A percentile compares a stretch with the other conserved stretches of the same genome.
phyloP scores from a whole-genome alignment of 2,888 invertebrate genomes.

The Ectemnius cavifrons region DNA sequence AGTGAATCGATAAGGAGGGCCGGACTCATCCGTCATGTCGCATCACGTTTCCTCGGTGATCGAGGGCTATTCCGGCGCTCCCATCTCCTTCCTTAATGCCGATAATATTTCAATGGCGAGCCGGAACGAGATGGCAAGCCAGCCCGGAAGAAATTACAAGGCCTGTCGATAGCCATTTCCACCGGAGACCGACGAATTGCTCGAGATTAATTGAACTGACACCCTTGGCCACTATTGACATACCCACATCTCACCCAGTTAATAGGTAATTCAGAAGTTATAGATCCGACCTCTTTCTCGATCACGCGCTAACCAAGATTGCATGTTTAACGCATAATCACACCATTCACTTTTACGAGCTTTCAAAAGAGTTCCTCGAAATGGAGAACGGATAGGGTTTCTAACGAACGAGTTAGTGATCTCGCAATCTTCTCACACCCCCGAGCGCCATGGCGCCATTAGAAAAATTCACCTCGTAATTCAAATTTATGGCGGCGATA shows the following conservation, averaged over 20 bases:
- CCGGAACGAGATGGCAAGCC: conserved; percentile 25
- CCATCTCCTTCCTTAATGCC: conserved; percentile 44
- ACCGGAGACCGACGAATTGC: conserved; percentile 40
- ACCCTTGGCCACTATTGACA: conserved; percentile 17
- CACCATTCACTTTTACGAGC: too few species aligned
- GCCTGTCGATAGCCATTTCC: conserved; percentile 45
- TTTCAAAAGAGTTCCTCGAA: too few species aligned
- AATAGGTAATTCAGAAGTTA: too few species aligned
- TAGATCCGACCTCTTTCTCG: too few species aligned
- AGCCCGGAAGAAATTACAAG: conserved; percentile 44
- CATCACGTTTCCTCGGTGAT: conserved; percentile 50
- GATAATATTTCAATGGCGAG: conserved; percentile 54
- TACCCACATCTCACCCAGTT: too few species aligned
- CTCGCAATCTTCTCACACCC: too few species aligned
- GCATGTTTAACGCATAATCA: too few species aligned
- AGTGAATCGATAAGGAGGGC: conserved; percentile 39
- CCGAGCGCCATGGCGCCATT: too few species aligned
- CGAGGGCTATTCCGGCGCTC: conserved; percentile 31
- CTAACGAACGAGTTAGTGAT: too few species aligned
- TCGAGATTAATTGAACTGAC: conserved; percentile 41
- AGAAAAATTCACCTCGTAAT: conserved; percentile 42
- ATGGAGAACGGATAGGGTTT: too few species aligned
- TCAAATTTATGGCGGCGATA: conserved; percentile 56
- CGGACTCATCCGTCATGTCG: conserved; percentile 51
- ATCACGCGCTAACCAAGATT: too few species aligned